Evolutionary conservation across 2,113 vertebrate species (phyloP), one percentile per base, ranked within the genome.

Genomic region (Chitala chitala): DNA sequence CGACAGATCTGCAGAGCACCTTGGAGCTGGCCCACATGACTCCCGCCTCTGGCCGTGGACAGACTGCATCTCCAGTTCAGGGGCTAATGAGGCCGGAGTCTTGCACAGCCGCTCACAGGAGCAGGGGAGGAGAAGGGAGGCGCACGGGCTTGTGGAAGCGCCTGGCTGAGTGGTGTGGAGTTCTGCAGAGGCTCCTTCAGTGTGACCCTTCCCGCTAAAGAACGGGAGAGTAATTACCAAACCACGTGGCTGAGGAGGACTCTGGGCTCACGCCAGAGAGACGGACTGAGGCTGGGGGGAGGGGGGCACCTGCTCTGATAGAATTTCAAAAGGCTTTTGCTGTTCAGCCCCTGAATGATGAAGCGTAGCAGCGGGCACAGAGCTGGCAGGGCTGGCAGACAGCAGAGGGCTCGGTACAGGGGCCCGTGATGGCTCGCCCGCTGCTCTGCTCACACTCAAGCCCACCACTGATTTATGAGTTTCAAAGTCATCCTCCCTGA

Each of bases 31-130:
- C 82, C 78, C 73, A 73, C 80, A 79, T 76, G 73, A 79, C 50
- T 69, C 48, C 69, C 73, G 69, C 33, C 68, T 72, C 56, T 50
- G 71, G 80, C 72, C 79, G 79, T 54, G 78, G 80, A 82, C 75
- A 76, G 78, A 81, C 76, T 78, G 65, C 69, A 75, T 84, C 77
- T 72, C 73, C 64, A 74, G 76, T 78, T 81, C 76, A 71, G 48
- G 65, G 80, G 78, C 75, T 80, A 78, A 82, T 76, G 79, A 82
- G 77, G 63, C 72, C 75, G 70, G 76, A 76, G 77, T 81, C 73
- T 53, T 54, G 50, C 70, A 24, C 29, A 31, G 68, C 69, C 72
- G 58, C 69, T 53, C 33, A 36, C 73, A 55, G 53, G 42, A 17
- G 10, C 3, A 17, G 46, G 40, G 22, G 59, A 3, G 29, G 59